Conservation (phyloP, 1,140 invertebrate genomes). For the Anoplolepis gracilipes region DNA sequence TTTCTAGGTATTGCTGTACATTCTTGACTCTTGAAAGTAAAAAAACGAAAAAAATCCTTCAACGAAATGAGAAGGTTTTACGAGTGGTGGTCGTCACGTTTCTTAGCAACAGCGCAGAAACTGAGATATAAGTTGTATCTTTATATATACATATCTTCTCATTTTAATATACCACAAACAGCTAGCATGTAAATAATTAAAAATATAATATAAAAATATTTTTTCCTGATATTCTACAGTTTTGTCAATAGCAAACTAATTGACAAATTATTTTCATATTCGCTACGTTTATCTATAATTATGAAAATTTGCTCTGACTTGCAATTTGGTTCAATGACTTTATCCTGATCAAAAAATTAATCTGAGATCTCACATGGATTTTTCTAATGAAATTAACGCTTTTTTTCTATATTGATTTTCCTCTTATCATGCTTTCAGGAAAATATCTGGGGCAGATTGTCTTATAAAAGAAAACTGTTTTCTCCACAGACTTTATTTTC, state of each 20-base stretch:
- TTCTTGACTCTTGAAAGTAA: background rate
- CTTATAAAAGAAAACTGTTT: conserved; percentile 12
- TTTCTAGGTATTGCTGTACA: conserved; percentile 3
- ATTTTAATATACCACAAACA: background rate
- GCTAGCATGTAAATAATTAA: background rate
- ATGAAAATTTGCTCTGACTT: background rate
- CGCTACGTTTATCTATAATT: background rate
- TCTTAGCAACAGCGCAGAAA: background rate
- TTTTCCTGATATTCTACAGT: background rate
- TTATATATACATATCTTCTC: background rate
- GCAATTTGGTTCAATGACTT: background rate
- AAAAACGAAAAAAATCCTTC: background rate
- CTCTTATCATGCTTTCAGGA: background rate
- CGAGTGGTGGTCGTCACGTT: background rate
- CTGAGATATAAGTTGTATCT: background rate
- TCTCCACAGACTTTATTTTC: background rate
- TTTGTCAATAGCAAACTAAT: background rate
- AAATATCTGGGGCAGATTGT: background rate
- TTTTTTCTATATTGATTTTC: background rate
- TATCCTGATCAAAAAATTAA: background rate
- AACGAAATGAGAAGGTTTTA: conserved; percentile 17
- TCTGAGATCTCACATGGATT: background rate
- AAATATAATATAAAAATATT: background rate
- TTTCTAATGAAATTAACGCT: background rate
- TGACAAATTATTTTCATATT: background rate